These are phyloP conservation scores for Drosophila ochracea DNA, from an alignment of 2,888 invertebrate species.

Conservation along the genomic window DNA sequence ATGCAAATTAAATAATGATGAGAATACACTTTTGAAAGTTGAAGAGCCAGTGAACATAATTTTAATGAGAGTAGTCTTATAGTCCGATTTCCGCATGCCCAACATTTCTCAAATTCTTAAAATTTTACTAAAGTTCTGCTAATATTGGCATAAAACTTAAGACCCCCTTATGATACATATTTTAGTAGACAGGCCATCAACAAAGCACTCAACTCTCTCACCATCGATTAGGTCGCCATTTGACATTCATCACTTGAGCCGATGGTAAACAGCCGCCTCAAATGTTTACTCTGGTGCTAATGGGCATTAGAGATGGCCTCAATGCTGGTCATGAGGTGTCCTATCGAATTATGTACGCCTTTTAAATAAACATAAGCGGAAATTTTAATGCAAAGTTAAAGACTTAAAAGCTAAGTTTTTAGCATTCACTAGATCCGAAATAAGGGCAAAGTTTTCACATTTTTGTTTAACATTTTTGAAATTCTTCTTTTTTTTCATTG, in stretches of 20 bases:
- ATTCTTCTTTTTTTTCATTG: slow-evolving; percentile 10
- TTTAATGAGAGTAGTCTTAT: background rate
- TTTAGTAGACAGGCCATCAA: slow-evolving; percentile 22
- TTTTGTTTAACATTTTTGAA: slow-evolving; percentile 72
- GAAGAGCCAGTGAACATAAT: background rate
- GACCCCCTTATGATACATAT: slow-evolving; percentile 1
- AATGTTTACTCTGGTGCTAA: slow-evolving; percentile 45
- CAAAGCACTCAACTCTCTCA: slow-evolving; percentile 27
- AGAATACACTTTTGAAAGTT: background rate
- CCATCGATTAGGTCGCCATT: slow-evolving; percentile 12
- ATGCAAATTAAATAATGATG: background rate
- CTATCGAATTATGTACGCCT: slow-evolving; percentile 41
- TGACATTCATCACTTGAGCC: slow-evolving; percentile 40
- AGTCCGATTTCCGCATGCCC: background rate
- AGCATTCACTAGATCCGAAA: slow-evolving; percentile 32
- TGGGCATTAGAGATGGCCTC: slow-evolving; percentile 33
- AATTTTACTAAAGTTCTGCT: background rate
- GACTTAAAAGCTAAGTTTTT: slow-evolving; percentile 36
- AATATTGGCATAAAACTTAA: slow-evolving; percentile 10
- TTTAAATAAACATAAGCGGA: slow-evolving; percentile 56
- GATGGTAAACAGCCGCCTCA: slow-evolving; percentile 41
- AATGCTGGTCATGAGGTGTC: slow-evolving; percentile 26
- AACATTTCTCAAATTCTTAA: background rate
- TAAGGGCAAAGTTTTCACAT: slow-evolving; percentile 77
- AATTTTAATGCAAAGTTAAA: slow-evolving; percentile 54